These are phyloP conservation scores for Pomatostomus ruficeps DNA, from an alignment of 2,113 vertebrate species.

Conservation along the genomic window DNA sequence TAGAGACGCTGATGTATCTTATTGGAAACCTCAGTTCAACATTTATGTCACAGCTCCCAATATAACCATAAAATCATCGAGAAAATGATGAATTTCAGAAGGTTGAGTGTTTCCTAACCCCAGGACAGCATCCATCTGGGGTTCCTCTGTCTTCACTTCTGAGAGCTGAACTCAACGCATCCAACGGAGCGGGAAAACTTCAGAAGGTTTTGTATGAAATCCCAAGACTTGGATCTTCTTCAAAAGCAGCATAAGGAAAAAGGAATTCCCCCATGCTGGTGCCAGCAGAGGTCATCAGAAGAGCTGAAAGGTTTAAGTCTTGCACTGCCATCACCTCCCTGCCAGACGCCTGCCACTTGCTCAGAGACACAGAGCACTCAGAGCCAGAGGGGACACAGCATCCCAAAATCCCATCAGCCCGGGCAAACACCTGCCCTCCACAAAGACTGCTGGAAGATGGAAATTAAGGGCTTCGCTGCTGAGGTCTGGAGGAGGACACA, in stretches of 20 bases:
- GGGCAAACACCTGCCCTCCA: not conserved
- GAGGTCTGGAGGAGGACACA: not conserved
- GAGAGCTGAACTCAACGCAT: not conserved
- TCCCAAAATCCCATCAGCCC: not conserved
- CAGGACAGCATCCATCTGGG: not conserved
- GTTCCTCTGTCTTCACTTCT: not conserved
- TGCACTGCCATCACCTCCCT: not conserved
- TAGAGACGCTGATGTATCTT: not conserved
- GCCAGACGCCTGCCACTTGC: not conserved
- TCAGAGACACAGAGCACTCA: fast-evolving
- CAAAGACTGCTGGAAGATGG: not conserved
- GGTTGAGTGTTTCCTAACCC: not conserved
- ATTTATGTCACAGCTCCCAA: not conserved
- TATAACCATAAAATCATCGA: not conserved
- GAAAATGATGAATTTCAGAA: slow-evolving; percentile 6
- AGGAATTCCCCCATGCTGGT: slow-evolving; percentile 50
- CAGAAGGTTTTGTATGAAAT: not conserved
- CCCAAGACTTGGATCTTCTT: slow-evolving; percentile 35
- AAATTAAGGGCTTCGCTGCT: not conserved
- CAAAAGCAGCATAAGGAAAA: slow-evolving; percentile 25
- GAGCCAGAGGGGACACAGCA: not conserved
- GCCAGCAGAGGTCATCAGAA: slow-evolving; percentile 53
- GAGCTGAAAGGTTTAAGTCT: slow-evolving; percentile 45
- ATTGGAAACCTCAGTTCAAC: not conserved
- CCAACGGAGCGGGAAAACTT: not conserved